Percentiles rank a stretch among this genome's conserved stretches.
Conservation (phyloP, 2,888 invertebrate species). For the Leptura quadrifasciata region DNA sequence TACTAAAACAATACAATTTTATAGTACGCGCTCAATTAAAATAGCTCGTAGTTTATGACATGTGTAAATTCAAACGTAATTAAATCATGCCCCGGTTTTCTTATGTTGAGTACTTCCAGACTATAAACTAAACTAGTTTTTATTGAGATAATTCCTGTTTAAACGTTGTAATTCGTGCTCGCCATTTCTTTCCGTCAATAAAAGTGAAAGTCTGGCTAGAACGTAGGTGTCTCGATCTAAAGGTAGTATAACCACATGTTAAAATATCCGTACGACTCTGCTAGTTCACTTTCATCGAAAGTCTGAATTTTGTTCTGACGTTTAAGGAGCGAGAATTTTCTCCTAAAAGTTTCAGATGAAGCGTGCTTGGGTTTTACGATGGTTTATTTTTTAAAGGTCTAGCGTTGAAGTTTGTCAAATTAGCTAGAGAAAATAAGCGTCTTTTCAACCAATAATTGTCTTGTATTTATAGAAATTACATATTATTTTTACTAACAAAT, state of each 20-base stretch:
- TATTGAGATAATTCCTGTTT: conserved; percentile 49
- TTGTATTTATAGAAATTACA: no score
- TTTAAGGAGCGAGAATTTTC: conserved; percentile 9
- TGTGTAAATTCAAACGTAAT: conserved; percentile 21
- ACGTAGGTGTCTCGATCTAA: conserved; percentile 61
- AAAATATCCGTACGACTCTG: conserved; percentile 43
- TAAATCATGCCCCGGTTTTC: conserved; percentile 42
- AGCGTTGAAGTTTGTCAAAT: not conserved
- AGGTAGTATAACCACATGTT: conserved; percentile 46
- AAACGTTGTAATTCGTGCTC: conserved; percentile 52
- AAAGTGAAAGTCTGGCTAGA: conserved; percentile 67
- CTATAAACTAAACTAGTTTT: conserved; percentile 47
- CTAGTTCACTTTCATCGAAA: conserved; percentile 50
- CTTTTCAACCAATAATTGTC: not conserved
- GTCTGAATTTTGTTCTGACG: conserved; percentile 9
- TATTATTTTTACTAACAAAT: no score
- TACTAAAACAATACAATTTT: not conserved
- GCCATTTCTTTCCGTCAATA: conserved; percentile 64
- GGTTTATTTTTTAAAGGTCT: not conserved
- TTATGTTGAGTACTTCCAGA: conserved; percentile 20
- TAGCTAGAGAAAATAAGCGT: not conserved
- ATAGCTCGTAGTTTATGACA: conserved; percentile 27
- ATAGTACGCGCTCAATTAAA: not conserved
- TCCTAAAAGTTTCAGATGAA: not conserved
- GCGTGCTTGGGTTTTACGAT: not conserved